These are phyloP conservation scores for Hypotaenidia philippensis DNA, from an alignment of 2,797 vertebrate genomes.

Conservation along the genomic window DNA sequence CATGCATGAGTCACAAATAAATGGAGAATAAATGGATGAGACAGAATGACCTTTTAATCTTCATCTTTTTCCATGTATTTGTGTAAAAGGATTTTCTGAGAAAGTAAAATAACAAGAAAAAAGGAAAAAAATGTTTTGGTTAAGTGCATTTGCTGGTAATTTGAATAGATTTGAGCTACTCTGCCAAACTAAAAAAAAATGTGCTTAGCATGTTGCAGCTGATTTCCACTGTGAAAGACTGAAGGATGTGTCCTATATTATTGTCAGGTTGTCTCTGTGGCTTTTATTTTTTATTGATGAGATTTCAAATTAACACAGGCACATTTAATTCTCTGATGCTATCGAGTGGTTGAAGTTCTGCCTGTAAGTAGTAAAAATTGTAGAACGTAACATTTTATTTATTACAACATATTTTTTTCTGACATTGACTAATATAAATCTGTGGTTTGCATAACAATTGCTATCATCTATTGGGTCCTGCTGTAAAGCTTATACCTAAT, in stretches of 20 bases:
- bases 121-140: background rate
- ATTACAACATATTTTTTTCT: background rate
- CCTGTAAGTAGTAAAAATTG: background rate
- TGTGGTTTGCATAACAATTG: background rate
- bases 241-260: background rate
- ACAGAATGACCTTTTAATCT: background rate
- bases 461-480: background rate
- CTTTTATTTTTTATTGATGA: background rate
- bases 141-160: background rate
- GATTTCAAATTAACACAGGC: background rate
- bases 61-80: background rate
- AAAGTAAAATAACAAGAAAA: background rate
- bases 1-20: constrained; percentile 2
- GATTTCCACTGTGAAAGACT: background rate
- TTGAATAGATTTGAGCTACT: background rate
- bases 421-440: background rate
- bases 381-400: background rate
- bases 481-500: background rate
- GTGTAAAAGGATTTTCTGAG: background rate
- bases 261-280: background rate
- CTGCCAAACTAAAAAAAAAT: background rate
- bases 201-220: background rate
- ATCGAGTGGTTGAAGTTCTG: background rate
- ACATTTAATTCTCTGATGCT: background rate
- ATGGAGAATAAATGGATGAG: background rate